Conservation (phyloP, 2,888 invertebrate genomes). For the Tridacna gigas region DNA sequence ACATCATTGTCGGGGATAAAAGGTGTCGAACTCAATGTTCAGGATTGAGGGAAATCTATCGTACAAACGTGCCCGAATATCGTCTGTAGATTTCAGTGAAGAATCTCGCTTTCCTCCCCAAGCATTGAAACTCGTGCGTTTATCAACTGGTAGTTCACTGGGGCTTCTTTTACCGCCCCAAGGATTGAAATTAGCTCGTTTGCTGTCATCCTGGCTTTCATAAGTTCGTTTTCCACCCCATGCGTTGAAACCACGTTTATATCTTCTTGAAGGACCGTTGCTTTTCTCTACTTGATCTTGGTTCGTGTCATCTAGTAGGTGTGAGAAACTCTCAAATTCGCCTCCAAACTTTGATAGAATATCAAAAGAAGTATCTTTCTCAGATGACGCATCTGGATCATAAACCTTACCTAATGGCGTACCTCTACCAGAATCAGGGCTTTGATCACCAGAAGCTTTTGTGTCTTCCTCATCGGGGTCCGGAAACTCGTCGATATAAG, state of each 20-base stretch:
- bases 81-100: not conserved
- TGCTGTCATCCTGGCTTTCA: not conserved
- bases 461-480: not conserved
- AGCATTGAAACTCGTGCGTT: conserved; percentile 13
- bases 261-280: not conserved
- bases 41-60: not conserved
- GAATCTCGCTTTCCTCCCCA: conserved; percentile 18
- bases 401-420: not conserved
- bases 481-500: not conserved
- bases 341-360: not conserved
- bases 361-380: too few species aligned
- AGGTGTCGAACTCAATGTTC: conserved; percentile 14
- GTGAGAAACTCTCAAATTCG: not conserved
- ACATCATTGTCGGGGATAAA: not conserved
- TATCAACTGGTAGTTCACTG: not conserved
- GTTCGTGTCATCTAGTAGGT: not conserved
- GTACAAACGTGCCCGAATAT: too few species aligned
- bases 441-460: not conserved
- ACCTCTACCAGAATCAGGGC: not conserved
- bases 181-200: conserved; percentile 15
- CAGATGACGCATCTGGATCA: not conserved
- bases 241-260: conserved; percentile 31
- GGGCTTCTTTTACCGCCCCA: conserved; percentile 11
- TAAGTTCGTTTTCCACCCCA: conserved; percentile 38
- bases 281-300: not conserved